Evolutionary conservation across 2,888 invertebrate genomes (phyloP), one percentile per base, ranked within the genome.

Genomic region (Amiota minor): DNA sequence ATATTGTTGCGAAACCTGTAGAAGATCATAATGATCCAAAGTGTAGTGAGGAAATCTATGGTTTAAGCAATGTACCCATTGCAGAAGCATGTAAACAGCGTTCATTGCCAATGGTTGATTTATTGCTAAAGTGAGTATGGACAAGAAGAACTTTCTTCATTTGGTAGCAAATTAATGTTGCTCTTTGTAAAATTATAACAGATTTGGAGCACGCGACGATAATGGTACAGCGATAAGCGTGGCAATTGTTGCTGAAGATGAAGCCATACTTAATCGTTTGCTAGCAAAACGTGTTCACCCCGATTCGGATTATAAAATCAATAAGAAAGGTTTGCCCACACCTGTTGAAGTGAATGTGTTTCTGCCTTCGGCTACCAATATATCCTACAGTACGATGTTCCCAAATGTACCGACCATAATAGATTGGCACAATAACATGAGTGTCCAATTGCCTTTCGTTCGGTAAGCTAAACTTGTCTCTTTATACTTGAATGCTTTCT

Each of bases 261-360:
- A 95, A 84, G 91, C 92, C 0, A 92, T 97, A 9, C 93, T 95
- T 9, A 94, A 96, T 14, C 94, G 94, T 78, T 90, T 98, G 35
- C 91, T 98, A n/a, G 95, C 97, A 1, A 95, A 95, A 68, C 95
- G 96, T 90, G 96, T 96, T 0, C 94, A 96, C 89, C 93, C 96
- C 0, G 99, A 99, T 90, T 95, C 96, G 0, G 98, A 98, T 85
- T 95, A 95, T 89, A 96, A 96, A 90, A 94, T 99, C 67, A 98
- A 98, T 90, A 97, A 96, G 88, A 94, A 95, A 78, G 93, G 94
- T 1, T 93, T 97, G 90, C 88, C 89, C 23, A 90, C 90, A 14
- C 91, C 92, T 1, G 91, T 92, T 6, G 90, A 91, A 46, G 89
- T 89, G 11, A 88, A 87, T 74, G 89, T 88, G 3, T 88, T 89